Conservation (phyloP, 2,797 vertebrate genomes). For the Lophura swinhoii region DNA sequence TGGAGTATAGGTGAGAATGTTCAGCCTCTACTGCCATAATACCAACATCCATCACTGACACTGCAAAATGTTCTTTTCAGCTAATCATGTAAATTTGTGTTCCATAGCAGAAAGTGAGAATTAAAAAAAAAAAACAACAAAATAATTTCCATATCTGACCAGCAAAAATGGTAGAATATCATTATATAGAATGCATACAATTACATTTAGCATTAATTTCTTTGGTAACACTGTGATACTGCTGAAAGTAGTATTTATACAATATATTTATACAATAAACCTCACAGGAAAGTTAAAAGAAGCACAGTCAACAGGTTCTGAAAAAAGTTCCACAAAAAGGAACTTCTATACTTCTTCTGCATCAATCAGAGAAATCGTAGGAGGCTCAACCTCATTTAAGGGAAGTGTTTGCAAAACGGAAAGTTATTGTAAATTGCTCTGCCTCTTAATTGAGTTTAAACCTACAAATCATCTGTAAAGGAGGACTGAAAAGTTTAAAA, state of each 20-base stretch:
- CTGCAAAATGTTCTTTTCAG: constrained; percentile 28
- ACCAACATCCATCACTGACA: too few species aligned
- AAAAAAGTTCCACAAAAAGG: neutral
- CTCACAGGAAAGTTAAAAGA: neutral
- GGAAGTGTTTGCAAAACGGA: neutral
- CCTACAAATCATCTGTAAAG: neutral
- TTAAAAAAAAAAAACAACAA: neutral
- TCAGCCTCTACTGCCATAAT: too few species aligned
- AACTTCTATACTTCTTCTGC: neutral
- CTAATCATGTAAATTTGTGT: constrained; percentile 3
- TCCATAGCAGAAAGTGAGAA: neutral
- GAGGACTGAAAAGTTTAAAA: neutral
- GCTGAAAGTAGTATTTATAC: neutral
- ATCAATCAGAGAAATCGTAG: neutral
- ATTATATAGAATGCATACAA: neutral
- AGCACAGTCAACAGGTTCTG: neutral
- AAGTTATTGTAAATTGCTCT: neutral
- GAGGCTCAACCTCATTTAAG: neutral
- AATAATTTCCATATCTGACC: neutral
- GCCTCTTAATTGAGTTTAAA: neutral
- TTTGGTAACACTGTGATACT: neutral
- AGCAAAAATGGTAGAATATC: neutral
- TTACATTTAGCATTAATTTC: neutral
- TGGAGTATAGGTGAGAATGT: too few species aligned
- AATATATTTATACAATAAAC: neutral